A percentile compares a stretch with the other conserved stretches of the same genome.
These are phyloP conservation scores for Prolemur simus DNA, from an alignment of 2,113 vertebrate genomes.

Conservation along the genomic window DNA sequence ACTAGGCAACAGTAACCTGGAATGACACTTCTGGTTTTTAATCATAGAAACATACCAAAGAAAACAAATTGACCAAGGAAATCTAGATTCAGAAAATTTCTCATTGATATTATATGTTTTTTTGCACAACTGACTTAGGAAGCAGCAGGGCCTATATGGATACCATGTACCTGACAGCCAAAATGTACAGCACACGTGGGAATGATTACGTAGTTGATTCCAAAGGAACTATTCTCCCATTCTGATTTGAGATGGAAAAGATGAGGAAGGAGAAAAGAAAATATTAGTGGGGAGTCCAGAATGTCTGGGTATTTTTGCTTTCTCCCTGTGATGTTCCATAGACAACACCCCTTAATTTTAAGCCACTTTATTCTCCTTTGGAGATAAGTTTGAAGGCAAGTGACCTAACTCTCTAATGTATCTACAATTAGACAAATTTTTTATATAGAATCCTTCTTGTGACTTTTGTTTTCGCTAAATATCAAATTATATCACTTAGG, in stretches of 20 bases:
- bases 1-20: background rate
- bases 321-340: background rate
- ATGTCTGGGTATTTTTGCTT: background rate
- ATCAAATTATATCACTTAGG: background rate
- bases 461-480: background rate
- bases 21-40: background rate
- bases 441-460: background rate
- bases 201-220: background rate
- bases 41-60: background rate
- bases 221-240: background rate
- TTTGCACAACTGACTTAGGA: background rate
- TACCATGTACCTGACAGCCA: background rate
- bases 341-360: background rate
- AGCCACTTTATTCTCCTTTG: background rate
- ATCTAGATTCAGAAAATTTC: background rate
- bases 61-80: background rate
- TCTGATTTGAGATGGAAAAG: background rate
- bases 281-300: too few species aligned
- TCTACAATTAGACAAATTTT: background rate
- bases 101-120: background rate
- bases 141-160: accelerated
- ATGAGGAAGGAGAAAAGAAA: background rate
- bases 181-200: background rate
- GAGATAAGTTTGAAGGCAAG: background rate
- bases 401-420: background rate